phyloP scores from a whole-genome alignment of 1,140 invertebrate genomes.

The Lepidurus arcticus region DNA sequence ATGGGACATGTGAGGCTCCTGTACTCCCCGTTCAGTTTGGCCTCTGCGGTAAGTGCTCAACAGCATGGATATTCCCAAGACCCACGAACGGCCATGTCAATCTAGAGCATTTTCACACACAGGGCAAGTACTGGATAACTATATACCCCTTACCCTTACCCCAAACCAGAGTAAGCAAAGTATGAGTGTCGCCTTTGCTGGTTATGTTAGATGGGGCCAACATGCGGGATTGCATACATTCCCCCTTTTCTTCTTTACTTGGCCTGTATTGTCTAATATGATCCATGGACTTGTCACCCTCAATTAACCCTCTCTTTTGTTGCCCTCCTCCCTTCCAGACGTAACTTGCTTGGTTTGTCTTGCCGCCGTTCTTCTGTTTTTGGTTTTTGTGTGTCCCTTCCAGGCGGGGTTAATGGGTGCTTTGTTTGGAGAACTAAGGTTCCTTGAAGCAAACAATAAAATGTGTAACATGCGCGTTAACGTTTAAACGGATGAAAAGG shows the following conservation, averaged over 20 bases:
- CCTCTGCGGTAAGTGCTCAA: background rate
- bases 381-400: background rate
- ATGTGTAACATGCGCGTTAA: background rate
- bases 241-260: background rate
- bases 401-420: constrained; percentile 11
- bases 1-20: background rate
- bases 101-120: background rate
- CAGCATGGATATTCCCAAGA: background rate
- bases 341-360: background rate
- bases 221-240: background rate
- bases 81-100: background rate
- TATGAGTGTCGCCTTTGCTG: constrained; percentile 1
- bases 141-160: background rate
- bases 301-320: constrained; percentile 22
- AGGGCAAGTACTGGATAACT: background rate
- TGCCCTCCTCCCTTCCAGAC: background rate
- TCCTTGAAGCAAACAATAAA: background rate
- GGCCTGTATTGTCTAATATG: constrained; percentile 2
- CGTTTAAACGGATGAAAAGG: background rate
- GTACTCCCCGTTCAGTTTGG: background rate
- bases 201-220: background rate
- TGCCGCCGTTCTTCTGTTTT: background rate
- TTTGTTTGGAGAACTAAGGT: background rate
- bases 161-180: background rate
- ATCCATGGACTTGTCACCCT: constrained; percentile 21